These are phyloP conservation scores for Marcusenius ussheri DNA, from an alignment of 2,113 vertebrate genomes.

Conservation along the genomic window DNA sequence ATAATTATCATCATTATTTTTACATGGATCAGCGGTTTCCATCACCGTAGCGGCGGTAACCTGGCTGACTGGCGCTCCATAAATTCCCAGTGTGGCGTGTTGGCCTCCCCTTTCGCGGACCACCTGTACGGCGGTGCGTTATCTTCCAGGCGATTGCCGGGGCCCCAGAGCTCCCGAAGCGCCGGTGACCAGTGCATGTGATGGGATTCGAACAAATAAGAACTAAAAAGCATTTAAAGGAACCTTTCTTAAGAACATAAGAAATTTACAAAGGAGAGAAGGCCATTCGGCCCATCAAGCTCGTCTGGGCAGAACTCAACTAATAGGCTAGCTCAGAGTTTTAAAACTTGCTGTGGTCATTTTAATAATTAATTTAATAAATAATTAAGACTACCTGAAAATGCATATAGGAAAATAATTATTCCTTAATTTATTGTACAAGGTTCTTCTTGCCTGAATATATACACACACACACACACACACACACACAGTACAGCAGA, in stretches of 20 bases:
- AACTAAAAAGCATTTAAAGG: not conserved
- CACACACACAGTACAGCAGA: not conserved
- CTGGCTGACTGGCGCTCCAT: not conserved
- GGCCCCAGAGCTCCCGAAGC: not conserved
- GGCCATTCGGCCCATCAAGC: too few relatives aligned
- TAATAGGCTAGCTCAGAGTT: not conserved
- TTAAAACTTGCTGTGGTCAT: not conserved
- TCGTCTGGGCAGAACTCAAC: too few relatives aligned
- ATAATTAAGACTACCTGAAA: not conserved
- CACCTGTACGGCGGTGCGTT: not conserved
- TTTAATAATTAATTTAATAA: not conserved
- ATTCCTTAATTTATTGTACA: not conserved
- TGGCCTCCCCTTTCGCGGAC: not conserved
- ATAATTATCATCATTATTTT: not conserved
- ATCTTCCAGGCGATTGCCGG: not conserved
- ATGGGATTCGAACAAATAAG: not conserved
- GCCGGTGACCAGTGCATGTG: not conserved
- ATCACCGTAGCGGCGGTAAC: not conserved
- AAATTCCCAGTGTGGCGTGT: not conserved
- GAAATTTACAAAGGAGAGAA: too few relatives aligned
- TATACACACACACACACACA: too few relatives aligned
- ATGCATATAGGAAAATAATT: not conserved
- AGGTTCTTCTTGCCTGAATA: not conserved
- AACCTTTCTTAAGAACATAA: not conserved
- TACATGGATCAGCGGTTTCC: not conserved